Conservation (phyloP, 2,113 vertebrate genomes). For the Serinus canaria region DNA sequence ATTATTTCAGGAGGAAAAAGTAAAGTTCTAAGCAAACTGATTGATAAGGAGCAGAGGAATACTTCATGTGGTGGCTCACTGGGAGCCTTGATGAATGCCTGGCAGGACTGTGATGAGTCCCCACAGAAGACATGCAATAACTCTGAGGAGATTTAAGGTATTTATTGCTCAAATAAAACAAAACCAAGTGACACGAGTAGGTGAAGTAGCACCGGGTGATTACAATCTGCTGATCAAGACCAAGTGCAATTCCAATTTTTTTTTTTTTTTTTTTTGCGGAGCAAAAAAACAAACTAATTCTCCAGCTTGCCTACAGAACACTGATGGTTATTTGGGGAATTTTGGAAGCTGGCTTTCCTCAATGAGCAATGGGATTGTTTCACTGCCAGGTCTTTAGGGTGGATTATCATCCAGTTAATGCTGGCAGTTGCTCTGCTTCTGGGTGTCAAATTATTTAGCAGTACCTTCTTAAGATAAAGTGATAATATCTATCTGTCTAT, state of each 20-base stretch:
- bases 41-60: conserved; percentile 50
- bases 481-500: background rate
- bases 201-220: background rate
- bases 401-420: background rate
- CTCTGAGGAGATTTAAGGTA: conserved; percentile 27
- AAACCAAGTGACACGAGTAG: conserved; percentile 22
- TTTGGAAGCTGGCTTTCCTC: background rate
- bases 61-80: background rate
- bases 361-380: rapidly evolving
- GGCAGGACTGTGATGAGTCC: conserved; percentile 45
- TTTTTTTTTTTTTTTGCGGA: background rate
- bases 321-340: background rate
- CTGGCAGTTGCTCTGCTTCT: background rate
- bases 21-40: conserved; percentile 58
- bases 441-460: background rate
- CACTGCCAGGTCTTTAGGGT: background rate
- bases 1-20: conserved; percentile 42
- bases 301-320: background rate
- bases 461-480: background rate
- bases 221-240: conserved; percentile 20
- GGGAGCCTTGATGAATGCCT: conserved; percentile 46
- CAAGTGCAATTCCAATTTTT: background rate
- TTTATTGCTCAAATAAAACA: conserved; percentile 58
- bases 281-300: conserved; percentile 21
- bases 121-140: conserved; percentile 9